A percentile compares a stretch with the other conserved stretches of the same genome.
phyloP scores from a whole-genome alignment of 2,113 vertebrate species.

The Oncorhynchus clarkii region DNA sequence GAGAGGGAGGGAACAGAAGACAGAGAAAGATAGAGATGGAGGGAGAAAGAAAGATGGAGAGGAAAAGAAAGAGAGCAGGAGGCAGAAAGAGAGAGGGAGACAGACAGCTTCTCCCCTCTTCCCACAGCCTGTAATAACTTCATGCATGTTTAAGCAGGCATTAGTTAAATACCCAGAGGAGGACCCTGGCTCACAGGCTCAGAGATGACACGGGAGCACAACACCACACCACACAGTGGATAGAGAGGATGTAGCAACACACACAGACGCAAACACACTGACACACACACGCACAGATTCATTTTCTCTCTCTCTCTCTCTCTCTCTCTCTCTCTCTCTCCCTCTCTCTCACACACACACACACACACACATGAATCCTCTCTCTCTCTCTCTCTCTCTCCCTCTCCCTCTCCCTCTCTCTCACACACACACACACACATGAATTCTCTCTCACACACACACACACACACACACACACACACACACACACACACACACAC shows the following conservation, averaged over 20 bases:
- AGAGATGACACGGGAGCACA: conserved; percentile 25
- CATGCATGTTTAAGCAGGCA: conserved; percentile 59
- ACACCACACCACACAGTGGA: not conserved
- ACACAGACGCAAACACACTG: not conserved
- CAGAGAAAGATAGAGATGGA: not conserved
- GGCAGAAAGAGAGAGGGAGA: conserved; percentile 7
- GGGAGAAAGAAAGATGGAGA: not conserved
- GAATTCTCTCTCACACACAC: not conserved
- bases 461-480: not conserved
- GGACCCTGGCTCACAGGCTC: conserved; percentile 4
- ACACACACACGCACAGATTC: not conserved
- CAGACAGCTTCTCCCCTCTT: not conserved
- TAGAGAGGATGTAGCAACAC: not conserved
- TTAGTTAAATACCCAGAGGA: conserved; percentile 46
- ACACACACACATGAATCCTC: not conserved
- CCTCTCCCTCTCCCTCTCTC: too few species aligned
- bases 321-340: not conserved
- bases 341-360: not conserved
- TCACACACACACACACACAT: too few species aligned
- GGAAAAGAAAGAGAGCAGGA: not conserved
- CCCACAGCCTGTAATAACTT: conserved; percentile 52
- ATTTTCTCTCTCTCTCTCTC: not conserved
- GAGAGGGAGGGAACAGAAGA: too few species aligned
- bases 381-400: not conserved
- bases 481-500: not conserved